phyloP scores from a whole-genome alignment of 23 tunicate genomes.

The Oikopleura vanhoeffeni region DNA sequence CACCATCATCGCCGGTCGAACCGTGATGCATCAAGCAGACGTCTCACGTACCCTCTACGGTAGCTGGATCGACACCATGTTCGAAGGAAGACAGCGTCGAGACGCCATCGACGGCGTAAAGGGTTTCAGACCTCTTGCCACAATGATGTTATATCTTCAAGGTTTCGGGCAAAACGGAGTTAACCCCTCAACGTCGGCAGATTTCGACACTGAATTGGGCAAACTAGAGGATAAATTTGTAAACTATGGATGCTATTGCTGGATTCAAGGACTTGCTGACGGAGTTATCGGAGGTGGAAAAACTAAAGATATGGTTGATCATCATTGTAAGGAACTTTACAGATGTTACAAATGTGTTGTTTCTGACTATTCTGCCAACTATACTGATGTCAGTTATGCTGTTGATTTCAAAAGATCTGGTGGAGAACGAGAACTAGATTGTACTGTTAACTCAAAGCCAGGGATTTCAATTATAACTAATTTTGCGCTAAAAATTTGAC shows the following conservation, averaged over 20 bases:
- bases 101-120: background rate
- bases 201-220: background rate
- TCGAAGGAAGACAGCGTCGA: background rate
- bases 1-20: background rate
- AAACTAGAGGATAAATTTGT: background rate
- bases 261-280: background rate
- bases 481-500: too few relatives aligned
- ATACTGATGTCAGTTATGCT: background rate
- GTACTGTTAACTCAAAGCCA: conserved; percentile 2
- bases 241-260: conserved; percentile 14
- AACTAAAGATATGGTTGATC: conserved; percentile 12
- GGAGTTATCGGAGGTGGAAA: conserved; percentile 12
- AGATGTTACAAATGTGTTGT: conserved; percentile 5
- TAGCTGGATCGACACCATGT: background rate
- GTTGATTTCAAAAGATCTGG: background rate
- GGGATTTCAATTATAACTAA: too few relatives aligned
- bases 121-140: conserved; percentile 2
- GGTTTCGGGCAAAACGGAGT: background rate
- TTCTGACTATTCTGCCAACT: background rate
- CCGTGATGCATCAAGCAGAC: conserved; percentile 5
- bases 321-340: conserved; percentile 9
- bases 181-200: background rate
- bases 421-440: background rate
- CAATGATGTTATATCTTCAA: conserved; percentile 5
- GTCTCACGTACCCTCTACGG: background rate